These are phyloP conservation scores for Molossus molossus DNA, from an alignment of 2,797 vertebrate species.

Conservation along the genomic window DNA sequence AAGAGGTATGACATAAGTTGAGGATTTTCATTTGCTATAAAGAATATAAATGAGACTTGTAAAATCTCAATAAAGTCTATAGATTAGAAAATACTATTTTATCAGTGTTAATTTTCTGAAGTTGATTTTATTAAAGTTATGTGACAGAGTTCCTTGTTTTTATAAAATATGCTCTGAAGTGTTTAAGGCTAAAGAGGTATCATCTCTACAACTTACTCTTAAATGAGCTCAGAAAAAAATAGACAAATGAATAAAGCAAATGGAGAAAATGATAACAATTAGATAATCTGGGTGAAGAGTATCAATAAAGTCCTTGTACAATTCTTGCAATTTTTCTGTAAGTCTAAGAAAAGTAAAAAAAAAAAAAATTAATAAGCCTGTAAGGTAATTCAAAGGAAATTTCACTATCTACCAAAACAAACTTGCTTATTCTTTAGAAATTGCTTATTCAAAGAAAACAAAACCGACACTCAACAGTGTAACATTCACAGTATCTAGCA, in stretches of 20 bases:
- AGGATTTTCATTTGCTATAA: conserved; percentile 22
- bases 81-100: conserved; percentile 12
- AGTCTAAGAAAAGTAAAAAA: background rate
- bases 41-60: background rate
- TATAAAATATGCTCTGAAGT: conserved; percentile 24
- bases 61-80: conserved; percentile 12
- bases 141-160: background rate
- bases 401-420: conserved; percentile 2
- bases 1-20: background rate
- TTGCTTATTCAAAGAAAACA: background rate
- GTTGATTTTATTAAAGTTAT: background rate
- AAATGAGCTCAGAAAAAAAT: conserved; percentile 10
- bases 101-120: conserved; percentile 32
- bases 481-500: background rate
- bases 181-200: background rate
- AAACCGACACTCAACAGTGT: background rate
- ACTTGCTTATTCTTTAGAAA: background rate
- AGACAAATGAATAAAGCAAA: background rate
- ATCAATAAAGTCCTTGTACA: background rate
- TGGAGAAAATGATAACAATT: background rate
- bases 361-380: background rate
- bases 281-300: background rate
- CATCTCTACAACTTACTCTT: background rate
- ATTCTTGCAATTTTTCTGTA: background rate
- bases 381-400: background rate